These are phyloP conservation scores for Tympanoctomys barrerae DNA, from an alignment of 2,797 vertebrate species.

Conservation along the genomic window DNA sequence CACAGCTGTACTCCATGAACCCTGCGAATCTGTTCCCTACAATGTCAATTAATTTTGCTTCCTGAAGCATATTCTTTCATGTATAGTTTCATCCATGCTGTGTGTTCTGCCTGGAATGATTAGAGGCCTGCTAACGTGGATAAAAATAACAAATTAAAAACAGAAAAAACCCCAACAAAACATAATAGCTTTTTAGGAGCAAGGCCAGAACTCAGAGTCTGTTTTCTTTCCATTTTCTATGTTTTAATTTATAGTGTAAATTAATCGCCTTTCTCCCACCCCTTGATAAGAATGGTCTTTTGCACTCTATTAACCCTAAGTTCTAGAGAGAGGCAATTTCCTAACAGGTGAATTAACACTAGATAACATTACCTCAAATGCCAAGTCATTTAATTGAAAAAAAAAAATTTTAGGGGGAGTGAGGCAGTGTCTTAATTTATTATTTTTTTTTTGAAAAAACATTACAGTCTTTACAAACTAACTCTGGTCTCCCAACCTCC, in stretches of 20 bases:
- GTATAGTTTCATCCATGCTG: conserved; percentile 82
- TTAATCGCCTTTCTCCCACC: conserved; percentile 86
- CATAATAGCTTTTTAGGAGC: conserved; percentile 80
- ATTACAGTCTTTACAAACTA: conserved; percentile 87
- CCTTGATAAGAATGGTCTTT: conserved; percentile 88
- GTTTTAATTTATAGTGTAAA: conserved; percentile 87
- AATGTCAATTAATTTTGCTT: conserved; percentile 86
- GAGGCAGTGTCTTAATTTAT: conserved; percentile 82
- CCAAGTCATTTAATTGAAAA: conserved; percentile 91
- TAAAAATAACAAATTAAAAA: conserved; percentile 85
- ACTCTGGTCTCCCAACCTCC: conserved; percentile 85
- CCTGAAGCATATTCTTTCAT: conserved; percentile 85
- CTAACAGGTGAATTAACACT: conserved; percentile 88
- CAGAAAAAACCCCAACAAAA: conserved; percentile 79
- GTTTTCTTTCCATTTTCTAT: conserved; percentile 85
- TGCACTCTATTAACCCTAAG: conserved; percentile 91
- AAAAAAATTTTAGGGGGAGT: conserved; percentile 79
- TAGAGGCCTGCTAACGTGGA: conserved; percentile 81
- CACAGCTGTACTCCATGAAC: conserved; percentile 72
- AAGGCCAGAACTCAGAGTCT: conserved; percentile 84
- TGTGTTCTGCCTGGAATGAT: conserved; percentile 82
- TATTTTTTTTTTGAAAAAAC: conserved; percentile 74
- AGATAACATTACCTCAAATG: conserved; percentile 90
- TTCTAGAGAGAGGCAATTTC: conserved; percentile 88
- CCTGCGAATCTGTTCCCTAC: conserved; percentile 65